phyloP scores from a whole-genome alignment of 2,888 invertebrate species.

The Stegana nigrithorax region DNA sequence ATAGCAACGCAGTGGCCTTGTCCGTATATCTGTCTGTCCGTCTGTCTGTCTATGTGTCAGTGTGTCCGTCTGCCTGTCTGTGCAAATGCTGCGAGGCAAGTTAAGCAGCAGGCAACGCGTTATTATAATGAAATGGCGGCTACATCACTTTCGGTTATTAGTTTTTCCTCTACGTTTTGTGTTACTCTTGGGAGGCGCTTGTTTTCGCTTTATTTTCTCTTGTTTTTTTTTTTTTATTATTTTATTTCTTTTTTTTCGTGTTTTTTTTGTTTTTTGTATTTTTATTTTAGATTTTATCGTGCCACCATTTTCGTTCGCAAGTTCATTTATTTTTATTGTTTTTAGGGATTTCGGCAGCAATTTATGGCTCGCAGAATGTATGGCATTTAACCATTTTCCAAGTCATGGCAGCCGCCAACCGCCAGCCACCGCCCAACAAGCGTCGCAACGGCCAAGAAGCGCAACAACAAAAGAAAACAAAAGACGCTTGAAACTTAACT shows the following conservation, averaged over 20 bases:
- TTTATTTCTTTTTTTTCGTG: neutral
- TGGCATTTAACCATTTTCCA: constrained; percentile 11
- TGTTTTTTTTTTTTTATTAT: neutral
- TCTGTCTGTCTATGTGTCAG: too few relatives aligned
- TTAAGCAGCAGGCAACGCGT: too few relatives aligned
- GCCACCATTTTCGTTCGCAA: constrained; percentile 37
- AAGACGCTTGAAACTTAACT: constrained; percentile 17
- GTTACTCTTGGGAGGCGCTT: too few relatives aligned
- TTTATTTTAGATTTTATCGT: too few relatives aligned
- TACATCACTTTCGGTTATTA: constrained; percentile 32
- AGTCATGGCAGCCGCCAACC: too few relatives aligned
- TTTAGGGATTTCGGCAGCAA: constrained; percentile 53
- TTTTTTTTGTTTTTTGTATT: constrained; percentile 13
- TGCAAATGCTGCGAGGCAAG: too few relatives aligned
- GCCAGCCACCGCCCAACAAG: too few relatives aligned
- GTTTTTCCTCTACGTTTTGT: constrained; percentile 23
- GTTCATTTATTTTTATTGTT: constrained; percentile 64
- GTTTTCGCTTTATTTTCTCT: constrained; percentile 22
- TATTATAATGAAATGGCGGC: constrained; percentile 51
- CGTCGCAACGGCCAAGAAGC: too few relatives aligned
- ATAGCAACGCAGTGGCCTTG: too few relatives aligned
- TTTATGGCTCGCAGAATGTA: constrained; percentile 43
- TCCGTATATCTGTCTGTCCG: too few relatives aligned
- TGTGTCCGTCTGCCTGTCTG: too few relatives aligned
- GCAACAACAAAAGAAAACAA: neutral